Percentiles rank a stretch among this genome's conserved stretches.
Evolutionary conservation across 2,888 invertebrate genomes (phyloP).

Genomic region (Agrochola litura): DNA sequence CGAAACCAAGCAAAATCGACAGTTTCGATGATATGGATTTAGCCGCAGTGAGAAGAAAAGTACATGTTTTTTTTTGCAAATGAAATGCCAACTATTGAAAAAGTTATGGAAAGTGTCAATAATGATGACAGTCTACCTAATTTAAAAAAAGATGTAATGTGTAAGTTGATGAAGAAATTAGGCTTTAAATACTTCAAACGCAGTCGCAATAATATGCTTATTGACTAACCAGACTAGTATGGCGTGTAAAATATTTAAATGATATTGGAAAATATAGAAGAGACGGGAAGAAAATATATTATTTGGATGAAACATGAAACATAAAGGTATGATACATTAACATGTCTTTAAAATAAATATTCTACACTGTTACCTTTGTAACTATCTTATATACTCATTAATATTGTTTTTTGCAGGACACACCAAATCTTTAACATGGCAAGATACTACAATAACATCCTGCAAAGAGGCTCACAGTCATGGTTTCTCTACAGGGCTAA

Average conservation of each 20-base stretch:
- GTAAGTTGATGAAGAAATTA: background rate
- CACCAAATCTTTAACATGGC: constrained; percentile 1
- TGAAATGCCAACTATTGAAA: background rate
- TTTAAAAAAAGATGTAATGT: background rate
- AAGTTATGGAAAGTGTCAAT: background rate
- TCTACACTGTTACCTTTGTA: background rate
- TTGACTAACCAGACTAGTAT: background rate
- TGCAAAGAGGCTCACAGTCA: background rate
- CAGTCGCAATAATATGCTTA: background rate
- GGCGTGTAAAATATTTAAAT: constrained; percentile 8
- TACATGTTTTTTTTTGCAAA: background rate
- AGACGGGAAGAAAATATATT: constrained; percentile 1
- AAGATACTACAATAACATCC: background rate
- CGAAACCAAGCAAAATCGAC: background rate
- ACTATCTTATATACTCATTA: background rate
- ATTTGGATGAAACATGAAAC: background rate
- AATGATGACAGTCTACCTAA: background rate
- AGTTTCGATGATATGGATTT: background rate
- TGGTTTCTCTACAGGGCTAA: background rate
- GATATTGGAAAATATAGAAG: background rate
- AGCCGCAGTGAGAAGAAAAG: background rate
- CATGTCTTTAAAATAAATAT: background rate
- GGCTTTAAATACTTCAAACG: constrained; percentile 1
- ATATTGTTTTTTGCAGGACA: background rate
- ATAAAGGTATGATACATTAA: background rate